Conservation (phyloP, 2,113 vertebrate species). For the Brachirus orientalis region DNA sequence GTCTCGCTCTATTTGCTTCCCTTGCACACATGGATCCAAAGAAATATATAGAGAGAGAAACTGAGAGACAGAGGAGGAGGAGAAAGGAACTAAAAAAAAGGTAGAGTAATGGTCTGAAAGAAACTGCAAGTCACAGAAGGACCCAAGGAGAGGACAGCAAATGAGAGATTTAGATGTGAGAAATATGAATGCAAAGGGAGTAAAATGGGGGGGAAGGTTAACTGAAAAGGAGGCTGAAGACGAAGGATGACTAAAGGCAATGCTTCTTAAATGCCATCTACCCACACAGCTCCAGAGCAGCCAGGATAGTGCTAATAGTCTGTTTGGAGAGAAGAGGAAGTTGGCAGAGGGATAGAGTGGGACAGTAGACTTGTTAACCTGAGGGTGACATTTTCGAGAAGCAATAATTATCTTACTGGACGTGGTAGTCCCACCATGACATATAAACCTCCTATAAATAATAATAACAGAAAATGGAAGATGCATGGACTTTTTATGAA, state of each 20-base stretch:
- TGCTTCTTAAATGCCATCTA: slow-evolving; percentile 65
- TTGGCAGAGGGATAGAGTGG: not conserved
- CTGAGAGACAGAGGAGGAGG: not conserved
- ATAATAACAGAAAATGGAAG: not conserved
- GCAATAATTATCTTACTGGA: slow-evolving; percentile 24
- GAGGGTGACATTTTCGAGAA: slow-evolving; percentile 29
- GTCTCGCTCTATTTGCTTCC: slow-evolving; percentile 57
- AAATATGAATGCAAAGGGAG: slow-evolving; percentile 37
- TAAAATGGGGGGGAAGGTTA: slow-evolving; percentile 46
- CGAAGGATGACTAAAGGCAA: slow-evolving; percentile 39
- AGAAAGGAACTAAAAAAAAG: not conserved
- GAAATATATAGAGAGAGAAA: slow-evolving; percentile 22
- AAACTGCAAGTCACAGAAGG: slow-evolving; percentile 45
- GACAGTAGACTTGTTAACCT: slow-evolving; percentile 18
- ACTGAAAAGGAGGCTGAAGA: slow-evolving; percentile 45
- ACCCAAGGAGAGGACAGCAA: slow-evolving; percentile 5
- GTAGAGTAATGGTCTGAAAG: not conserved
- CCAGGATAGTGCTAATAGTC: slow-evolving; percentile 32
- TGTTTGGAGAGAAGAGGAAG: slow-evolving; percentile 28
- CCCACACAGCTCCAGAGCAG: slow-evolving; percentile 29
- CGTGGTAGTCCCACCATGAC: not conserved
- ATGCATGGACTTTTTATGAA: not conserved
- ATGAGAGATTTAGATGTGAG: slow-evolving; percentile 12
- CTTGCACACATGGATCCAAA: slow-evolving; percentile 33
- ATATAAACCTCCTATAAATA: not conserved